Base-by-base conservation (phyloP, 2,113 vertebrate species). In the Tragelaphus strepsiceros region DNA sequence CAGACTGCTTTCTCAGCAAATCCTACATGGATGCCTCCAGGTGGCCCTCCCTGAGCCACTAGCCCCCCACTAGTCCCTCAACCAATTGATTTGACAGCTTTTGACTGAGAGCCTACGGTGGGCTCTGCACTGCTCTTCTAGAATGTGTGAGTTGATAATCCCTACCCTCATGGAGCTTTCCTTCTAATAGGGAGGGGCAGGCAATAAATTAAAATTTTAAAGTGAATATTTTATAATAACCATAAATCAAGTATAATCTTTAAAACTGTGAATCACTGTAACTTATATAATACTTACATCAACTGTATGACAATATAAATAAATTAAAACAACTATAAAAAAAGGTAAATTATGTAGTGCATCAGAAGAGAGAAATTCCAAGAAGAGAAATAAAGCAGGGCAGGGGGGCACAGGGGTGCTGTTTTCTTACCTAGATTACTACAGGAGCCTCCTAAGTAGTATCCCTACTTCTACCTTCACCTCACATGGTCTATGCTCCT, bases 291-390 rank as follows among this genome's bases (percentile, higher is more conserved):
- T 83, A 35, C 12, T 54, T 56, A 83, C 2, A 39, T 24, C 53
- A 83, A 56, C 53, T 56, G 39, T 56, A 56, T 56, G 21, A 35
- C n/a, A 39, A 56, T 83, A 35, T 35, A 39, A 83, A 56, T 56
- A 9, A 83, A n/a, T 81, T 21, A 53, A 56, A 56, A 83, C 81
- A 56, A 56, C 53, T 83, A 35, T 54, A 3, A 14, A 56, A 89
- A 89, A 97, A 64, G 95, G 86, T 91, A 94, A 91, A 93, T 83
- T 80, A 62, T 83, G 46, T 43, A 62, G 22, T 92, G 46, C 54
- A 4, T 53, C 89, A 93, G n/a, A 96, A 96, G 77, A 95, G 85
- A 97, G 64, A 91, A 62, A 83, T 81, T 96, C 19, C 64, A 62
- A 28, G 43, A 84, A 71, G 46, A 95, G 88, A 96, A 82, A 64